Conservation (phyloP, 2,113 vertebrate species). For the Laterallus jamaicensis region DNA sequence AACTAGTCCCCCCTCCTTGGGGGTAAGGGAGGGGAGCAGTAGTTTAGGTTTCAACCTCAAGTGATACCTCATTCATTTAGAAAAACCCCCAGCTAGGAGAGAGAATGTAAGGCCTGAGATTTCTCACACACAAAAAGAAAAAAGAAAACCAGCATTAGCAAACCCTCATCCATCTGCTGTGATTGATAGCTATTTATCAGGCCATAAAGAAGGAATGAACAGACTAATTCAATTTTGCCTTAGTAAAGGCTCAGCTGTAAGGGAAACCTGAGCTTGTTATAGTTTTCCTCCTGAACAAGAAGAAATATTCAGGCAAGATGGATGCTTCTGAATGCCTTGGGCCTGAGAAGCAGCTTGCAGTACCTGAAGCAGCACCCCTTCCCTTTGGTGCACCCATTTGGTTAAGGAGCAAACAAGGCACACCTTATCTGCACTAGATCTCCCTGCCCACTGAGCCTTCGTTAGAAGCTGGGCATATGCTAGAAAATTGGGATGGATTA, state of each 20-base stretch:
- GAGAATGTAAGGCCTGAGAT: background rate
- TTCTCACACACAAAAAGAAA: background rate
- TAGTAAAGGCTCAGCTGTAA: background rate
- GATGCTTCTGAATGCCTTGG: background rate
- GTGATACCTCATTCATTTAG: constrained; percentile 39
- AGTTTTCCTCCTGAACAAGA: background rate
- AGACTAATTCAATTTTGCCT: background rate
- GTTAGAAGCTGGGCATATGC: background rate
- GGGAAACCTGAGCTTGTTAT: background rate
- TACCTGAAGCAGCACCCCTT: background rate
- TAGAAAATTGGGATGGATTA: background rate
- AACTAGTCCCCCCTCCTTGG: background rate
- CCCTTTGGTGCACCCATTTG: background rate
- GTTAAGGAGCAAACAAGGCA: background rate
- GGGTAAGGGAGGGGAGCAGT: constrained; percentile 26
- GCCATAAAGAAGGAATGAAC: background rate
- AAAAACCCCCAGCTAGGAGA: background rate
- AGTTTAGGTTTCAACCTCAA: constrained; percentile 41
- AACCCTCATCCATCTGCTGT: background rate
- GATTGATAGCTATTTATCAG: constrained; percentile 3
- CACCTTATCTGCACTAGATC: background rate
- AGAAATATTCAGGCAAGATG: background rate
- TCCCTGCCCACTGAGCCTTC: background rate
- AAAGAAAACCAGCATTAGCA: background rate
- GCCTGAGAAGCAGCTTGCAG: background rate